Evolutionary conservation across 2,888 invertebrate species (phyloP).

Genomic region (Salpingus planirostris): DNA sequence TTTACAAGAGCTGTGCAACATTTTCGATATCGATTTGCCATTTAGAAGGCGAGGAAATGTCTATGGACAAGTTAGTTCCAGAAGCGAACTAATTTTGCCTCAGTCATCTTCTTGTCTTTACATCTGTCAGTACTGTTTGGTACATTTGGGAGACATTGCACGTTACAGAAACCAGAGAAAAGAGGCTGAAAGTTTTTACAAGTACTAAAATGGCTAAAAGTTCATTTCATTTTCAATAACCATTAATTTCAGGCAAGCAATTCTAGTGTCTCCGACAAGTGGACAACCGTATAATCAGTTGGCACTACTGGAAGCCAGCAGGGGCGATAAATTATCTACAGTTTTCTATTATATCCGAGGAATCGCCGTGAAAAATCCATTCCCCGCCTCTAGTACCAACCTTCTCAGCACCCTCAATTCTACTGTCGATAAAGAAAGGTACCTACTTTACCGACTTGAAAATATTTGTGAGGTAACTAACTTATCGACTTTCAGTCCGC

Average conservation of each 20-base stretch:
- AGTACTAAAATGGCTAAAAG: slow-evolving; percentile 37
- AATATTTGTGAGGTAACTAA: too few relatives aligned
- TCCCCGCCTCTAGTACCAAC: slow-evolving; percentile 76
- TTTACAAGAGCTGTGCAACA: slow-evolving; percentile 71
- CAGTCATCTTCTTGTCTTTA: slow-evolving; percentile 69
- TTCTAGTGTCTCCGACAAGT: slow-evolving; percentile 62
- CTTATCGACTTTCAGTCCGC: slow-evolving; percentile 33
- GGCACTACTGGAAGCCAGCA: slow-evolving; percentile 70
- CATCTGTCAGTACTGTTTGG: slow-evolving; percentile 81
- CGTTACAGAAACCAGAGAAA: slow-evolving; percentile 73
- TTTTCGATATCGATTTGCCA: slow-evolving; percentile 72
- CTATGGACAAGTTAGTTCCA: slow-evolving; percentile 31
- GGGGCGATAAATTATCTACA: slow-evolving; percentile 71
- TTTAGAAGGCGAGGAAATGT: slow-evolving; percentile 49
- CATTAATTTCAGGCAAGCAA: slow-evolving; percentile 52
- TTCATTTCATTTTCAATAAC: neutral
- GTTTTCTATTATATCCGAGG: slow-evolving; percentile 82
- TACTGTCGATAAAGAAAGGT: slow-evolving; percentile 44
- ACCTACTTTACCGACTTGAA: too few relatives aligned
- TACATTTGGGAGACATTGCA: slow-evolving; percentile 81
- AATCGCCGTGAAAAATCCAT: slow-evolving; percentile 74
- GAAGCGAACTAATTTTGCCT: slow-evolving; percentile 38
- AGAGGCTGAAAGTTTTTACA: slow-evolving; percentile 78
- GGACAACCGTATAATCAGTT: slow-evolving; percentile 89
- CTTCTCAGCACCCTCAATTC: slow-evolving; percentile 62